phyloP scores from a whole-genome alignment of 2,113 vertebrate genomes.

The Dermatemys mawii region DNA sequence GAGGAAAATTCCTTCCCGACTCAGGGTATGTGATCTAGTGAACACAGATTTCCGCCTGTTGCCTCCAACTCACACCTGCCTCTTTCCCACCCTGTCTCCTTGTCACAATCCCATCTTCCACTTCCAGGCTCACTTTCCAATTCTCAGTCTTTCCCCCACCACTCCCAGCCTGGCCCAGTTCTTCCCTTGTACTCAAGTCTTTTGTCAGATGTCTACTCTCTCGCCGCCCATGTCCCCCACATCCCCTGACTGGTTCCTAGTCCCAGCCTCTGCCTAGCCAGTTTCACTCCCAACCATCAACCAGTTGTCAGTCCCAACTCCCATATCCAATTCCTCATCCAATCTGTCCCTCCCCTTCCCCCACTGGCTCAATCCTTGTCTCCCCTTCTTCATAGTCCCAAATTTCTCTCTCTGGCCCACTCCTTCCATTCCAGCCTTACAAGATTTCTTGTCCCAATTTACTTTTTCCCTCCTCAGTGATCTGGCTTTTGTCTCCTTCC shows the following conservation, averaged over 20 bases:
- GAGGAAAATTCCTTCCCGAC: too few relatives aligned
- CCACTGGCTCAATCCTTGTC: too few relatives aligned
- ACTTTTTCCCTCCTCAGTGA: too few relatives aligned
- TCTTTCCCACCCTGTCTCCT: neutral
- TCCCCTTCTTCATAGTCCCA: too few relatives aligned
- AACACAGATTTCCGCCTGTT: neutral
- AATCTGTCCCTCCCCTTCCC: neutral
- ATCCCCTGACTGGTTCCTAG: neutral
- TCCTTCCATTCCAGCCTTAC: neutral
- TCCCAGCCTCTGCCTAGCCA: neutral
- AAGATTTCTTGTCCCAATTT: too few relatives aligned
- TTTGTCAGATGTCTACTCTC: too few relatives aligned
- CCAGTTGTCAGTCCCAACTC: neutral
- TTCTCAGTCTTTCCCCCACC: neutral
- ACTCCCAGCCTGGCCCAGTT: neutral
- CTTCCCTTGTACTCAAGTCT: too few relatives aligned
- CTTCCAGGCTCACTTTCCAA: neutral
- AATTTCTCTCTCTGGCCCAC: neutral
- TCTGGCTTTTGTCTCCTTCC: too few relatives aligned
- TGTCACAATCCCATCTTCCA: neutral
- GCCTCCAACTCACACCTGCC: neutral
- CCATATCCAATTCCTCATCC: neutral
- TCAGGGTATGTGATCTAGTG: too few relatives aligned
- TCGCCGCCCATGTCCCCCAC: neutral
- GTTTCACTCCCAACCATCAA: neutral